phyloP scores from a whole-genome alignment of 2,888 invertebrate species.

The Mesorhabditis belari region DNA sequence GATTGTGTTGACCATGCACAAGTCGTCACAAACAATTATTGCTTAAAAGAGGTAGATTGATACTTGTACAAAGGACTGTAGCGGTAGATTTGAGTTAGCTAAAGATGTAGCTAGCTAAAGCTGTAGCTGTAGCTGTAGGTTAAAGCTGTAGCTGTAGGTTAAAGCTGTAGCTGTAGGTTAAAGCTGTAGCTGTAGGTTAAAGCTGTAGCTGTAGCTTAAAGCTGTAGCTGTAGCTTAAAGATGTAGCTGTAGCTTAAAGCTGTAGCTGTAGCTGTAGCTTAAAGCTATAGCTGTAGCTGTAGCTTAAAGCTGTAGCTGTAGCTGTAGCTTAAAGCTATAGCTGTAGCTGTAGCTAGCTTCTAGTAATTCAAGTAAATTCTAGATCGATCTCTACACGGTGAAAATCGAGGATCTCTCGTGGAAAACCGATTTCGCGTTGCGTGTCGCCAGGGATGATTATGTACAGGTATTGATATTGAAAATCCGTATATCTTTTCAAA shows the following conservation, averaged over 20 bases:
- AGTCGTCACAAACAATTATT: slow-evolving; percentile 87
- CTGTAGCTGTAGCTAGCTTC: too few relatives aligned
- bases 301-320: too few relatives aligned
- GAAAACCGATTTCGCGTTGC: slow-evolving; percentile 66
- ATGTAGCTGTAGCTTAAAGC: too few relatives aligned
- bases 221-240: too few relatives aligned
- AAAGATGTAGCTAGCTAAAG: background rate
- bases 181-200: too few relatives aligned
- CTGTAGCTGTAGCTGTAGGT: slow-evolving; percentile 60
- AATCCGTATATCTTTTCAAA: slow-evolving; percentile 69
- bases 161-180: too few relatives aligned
- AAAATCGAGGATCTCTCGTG: slow-evolving; percentile 88
- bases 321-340: too few relatives aligned
- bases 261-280: too few relatives aligned
- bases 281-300: too few relatives aligned
- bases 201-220: too few relatives aligned
- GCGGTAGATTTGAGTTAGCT: background rate
- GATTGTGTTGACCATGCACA: slow-evolving; percentile 98
- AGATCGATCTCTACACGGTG: slow-evolving; percentile 93
- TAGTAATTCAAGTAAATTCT: background rate
- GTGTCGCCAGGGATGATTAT: slow-evolving; percentile 56
- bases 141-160: too few relatives aligned
- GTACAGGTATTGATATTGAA: slow-evolving; percentile 55
- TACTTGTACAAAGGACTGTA: background rate
- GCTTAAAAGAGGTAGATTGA: slow-evolving; percentile 66